phyloP scores from a whole-genome alignment of 2,797 vertebrate species.

The Sebastes wilsoni region DNA sequence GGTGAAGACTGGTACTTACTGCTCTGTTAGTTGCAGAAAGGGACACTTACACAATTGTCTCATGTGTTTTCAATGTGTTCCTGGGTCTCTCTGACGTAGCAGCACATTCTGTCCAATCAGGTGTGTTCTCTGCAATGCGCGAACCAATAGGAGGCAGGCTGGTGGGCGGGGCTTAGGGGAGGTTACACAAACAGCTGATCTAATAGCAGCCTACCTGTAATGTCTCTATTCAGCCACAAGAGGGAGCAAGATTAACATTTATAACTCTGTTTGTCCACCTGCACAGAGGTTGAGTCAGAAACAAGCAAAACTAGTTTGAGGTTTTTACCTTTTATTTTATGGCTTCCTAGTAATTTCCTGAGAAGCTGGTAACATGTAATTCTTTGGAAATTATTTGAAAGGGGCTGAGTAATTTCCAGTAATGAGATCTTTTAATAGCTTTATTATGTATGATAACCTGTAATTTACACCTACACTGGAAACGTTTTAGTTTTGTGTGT shows the following conservation, averaged over 20 bases:
- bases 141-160: constrained; percentile 41
- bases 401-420: neutral
- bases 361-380: neutral
- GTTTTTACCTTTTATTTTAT: neutral
- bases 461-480: neutral
- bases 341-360: neutral
- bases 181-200: constrained; percentile 22
- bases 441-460: neutral
- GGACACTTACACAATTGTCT: constrained; percentile 28
- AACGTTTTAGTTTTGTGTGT: neutral
- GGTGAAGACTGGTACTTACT: neutral
- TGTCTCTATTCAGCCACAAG: constrained; percentile 21
- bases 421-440: neutral
- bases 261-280: neutral
- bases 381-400: neutral
- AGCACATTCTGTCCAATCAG: constrained; percentile 43
- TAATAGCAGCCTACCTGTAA: fast-evolving
- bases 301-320: neutral
- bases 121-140: fast-evolving
- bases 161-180: constrained; percentile 19
- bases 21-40: neutral
- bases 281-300: neutral
- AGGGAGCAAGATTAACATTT: neutral
- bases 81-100: neutral
- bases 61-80: neutral